phyloP scores from a whole-genome alignment of 1,140 invertebrate species.

The Drosophila oshimai region DNA sequence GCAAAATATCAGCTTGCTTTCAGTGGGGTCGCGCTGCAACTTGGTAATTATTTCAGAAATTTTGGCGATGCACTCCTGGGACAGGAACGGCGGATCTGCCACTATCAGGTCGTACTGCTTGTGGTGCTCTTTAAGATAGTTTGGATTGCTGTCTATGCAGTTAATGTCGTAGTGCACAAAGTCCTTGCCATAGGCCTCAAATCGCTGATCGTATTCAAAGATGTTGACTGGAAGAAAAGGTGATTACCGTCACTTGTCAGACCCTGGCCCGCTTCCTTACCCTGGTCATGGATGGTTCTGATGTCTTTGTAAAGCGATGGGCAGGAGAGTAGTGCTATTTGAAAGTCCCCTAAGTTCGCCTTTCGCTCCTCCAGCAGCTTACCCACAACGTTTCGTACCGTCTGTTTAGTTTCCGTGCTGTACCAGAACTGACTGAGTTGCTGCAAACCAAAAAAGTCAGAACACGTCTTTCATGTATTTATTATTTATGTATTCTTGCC shows the following conservation, averaged over 20 bases:
- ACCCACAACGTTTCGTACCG: conserved; percentile 87
- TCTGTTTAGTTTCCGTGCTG: conserved; percentile 88
- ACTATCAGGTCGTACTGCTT: conserved; percentile 92
- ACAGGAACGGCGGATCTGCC: conserved; percentile 96
- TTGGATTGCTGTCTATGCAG: conserved; percentile 84
- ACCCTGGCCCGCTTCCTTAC: conserved; percentile 4
- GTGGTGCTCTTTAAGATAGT: conserved; percentile 86
- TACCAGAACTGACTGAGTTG: conserved; percentile 99
- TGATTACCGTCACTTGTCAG: neutral
- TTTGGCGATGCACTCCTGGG: conserved; percentile 95
- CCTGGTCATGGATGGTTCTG: conserved; percentile 82
- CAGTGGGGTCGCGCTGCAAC: conserved; percentile 85
- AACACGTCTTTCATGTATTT: neutral
- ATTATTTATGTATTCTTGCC: conserved; percentile 84
- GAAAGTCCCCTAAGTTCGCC: conserved; percentile 82
- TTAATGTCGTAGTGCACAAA: conserved; percentile 96
- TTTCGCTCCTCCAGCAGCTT: conserved; percentile 28
- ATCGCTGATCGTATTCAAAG: conserved; percentile 92
- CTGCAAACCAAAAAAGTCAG: conserved; percentile 84
- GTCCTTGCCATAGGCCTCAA: conserved; percentile 90
- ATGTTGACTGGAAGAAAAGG: conserved; percentile 87
- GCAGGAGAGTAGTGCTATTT: conserved; percentile 94
- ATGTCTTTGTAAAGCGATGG: conserved; percentile 92
- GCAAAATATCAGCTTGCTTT: conserved; percentile 91
- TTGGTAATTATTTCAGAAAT: conserved; percentile 90